Base-by-base conservation (phyloP, 2,113 vertebrate genomes). In the Solenodon paradoxus region DNA sequence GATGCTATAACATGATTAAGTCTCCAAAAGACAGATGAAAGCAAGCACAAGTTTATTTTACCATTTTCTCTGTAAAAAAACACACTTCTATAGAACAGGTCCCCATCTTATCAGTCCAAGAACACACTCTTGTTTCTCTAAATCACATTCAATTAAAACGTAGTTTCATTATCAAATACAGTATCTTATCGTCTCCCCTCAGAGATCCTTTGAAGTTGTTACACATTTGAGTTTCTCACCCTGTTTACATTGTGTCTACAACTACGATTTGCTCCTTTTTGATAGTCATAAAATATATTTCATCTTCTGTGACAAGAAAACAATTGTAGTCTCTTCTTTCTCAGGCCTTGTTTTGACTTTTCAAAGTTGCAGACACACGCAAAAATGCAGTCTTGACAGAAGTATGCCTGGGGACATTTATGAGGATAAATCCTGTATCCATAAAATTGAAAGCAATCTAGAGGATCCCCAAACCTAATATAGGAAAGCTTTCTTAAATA, bases 41-140 rank as follows among this genome's bases (percentile, higher is more conserved):
- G 2, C 45, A 53, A 87, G 13, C 13, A 45, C 8, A 71, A 66
- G 61, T 83, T 90, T 93, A 93, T 90, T 91, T 87, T 92, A 49
- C 4, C 47, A 59, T 69, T 93, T 95, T 92, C 32, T 59, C 90
- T 95, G 74, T 11, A 90, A 92, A 49, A n/a, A 90, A 72, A 72
- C 15, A 30, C 51, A 77, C 19, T 13, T 61, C 30, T 53, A 83
- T 22, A 88, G 30, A 32, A 51, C 30, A 61, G n/a, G 45, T 30
- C 28, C 49, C 9, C 24, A 93, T 69, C 47, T 92, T 93, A 90
- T 68, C 79, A 91, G 42, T 11, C 45, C 22, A 93, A 45, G 42
- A 96, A 92, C 7, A 85, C n/a, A 75, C 30, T 77, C 40, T 85
- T 74, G 66, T 90, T 95, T 90, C 78, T 92, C 53, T 77, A 87